phyloP scores from a whole-genome alignment of 2,888 invertebrate genomes.

The Heliconius erato region DNA sequence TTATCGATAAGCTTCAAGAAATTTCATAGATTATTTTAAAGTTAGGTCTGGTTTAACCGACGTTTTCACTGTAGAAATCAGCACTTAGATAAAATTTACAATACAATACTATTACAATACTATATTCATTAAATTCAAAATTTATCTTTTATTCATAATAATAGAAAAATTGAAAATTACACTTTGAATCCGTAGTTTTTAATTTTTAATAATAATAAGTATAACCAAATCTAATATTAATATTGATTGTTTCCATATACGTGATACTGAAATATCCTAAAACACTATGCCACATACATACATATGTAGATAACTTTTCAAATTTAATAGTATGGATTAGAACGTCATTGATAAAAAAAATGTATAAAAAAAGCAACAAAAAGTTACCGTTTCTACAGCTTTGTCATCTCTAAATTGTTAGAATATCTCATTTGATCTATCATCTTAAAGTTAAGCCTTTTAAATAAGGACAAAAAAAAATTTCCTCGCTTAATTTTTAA shows the following conservation, averaged over 20 bases:
- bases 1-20: slow-evolving; percentile 21
- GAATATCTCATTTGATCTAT: not conserved
- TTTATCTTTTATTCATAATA: slow-evolving; percentile 4
- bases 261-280: not conserved
- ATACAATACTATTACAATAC: not conserved
- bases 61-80: slow-evolving; percentile 41
- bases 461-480: not conserved
- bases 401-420: not conserved
- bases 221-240: not conserved
- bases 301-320: not conserved
- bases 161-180: not conserved
- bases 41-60: slow-evolving; percentile 44
- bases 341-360: slow-evolving; percentile 6
- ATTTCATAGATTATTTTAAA: slow-evolving; percentile 28
- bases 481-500: not conserved
- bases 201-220: not conserved
- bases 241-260: not conserved
- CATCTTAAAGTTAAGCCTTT: not conserved
- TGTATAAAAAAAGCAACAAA: not conserved
- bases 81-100: slow-evolving; percentile 38
- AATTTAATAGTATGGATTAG: slow-evolving; percentile 8
- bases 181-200: slow-evolving; percentile 7
- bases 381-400: not conserved
- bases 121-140: slow-evolving; percentile 9
- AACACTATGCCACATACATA: not conserved